phyloP scores from a whole-genome alignment of 2,113 vertebrate species.

The Seriola aureovittata region DNA sequence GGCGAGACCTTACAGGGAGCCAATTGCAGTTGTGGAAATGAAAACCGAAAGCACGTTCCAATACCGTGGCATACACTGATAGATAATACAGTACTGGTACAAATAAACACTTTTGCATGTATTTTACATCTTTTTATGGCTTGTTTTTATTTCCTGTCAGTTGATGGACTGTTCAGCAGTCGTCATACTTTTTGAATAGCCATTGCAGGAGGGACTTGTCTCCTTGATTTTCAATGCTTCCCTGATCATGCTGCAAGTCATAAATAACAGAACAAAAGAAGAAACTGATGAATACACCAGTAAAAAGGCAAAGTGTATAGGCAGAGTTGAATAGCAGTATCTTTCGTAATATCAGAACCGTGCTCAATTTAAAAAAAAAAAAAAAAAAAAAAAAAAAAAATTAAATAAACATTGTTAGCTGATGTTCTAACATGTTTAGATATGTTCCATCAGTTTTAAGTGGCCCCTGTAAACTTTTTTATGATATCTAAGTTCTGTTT shows the following conservation, averaged over 20 bases:
- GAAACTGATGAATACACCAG: neutral
- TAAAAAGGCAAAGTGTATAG: neutral
- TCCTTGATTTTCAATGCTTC: neutral
- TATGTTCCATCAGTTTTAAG: neutral
- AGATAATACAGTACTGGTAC: neutral
- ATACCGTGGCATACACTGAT: too few relatives aligned
- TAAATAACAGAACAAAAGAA: neutral
- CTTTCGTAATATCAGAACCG: neutral
- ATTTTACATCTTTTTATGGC: neutral
- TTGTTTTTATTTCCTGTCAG: neutral
- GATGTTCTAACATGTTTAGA: neutral
- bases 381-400: neutral
- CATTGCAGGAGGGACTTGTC: neutral
- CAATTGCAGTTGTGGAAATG: too few relatives aligned
- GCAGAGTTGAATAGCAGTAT: neutral
- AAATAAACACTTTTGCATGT: neutral
- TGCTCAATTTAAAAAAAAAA: neutral
- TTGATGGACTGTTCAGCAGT: neutral
- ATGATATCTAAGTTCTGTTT: neutral
- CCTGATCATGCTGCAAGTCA: neutral
- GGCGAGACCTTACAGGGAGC: too few relatives aligned
- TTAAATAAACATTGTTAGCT: neutral
- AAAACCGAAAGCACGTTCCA: too few relatives aligned
- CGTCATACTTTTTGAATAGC: neutral
- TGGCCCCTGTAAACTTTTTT: neutral